Percentiles rank a stretch among this genome's conserved stretches.
These are phyloP conservation scores for Pogonophryne albipinna DNA, from an alignment of 2,797 vertebrate species.

Conservation along the genomic window DNA sequence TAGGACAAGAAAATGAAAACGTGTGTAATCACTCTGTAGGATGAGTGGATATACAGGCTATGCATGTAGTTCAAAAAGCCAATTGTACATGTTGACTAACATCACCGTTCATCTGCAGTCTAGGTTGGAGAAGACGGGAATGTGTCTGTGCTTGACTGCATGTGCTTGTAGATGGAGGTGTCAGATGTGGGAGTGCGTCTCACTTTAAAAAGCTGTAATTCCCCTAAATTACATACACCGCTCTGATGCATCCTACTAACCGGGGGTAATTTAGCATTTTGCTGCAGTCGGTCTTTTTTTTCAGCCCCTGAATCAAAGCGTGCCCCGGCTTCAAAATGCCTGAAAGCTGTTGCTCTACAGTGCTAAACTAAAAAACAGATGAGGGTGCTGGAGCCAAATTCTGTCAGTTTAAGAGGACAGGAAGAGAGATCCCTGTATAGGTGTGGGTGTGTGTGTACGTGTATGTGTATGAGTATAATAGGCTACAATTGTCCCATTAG, in stretches of 20 bases:
- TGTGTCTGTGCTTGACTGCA: slow-evolving; percentile 34
- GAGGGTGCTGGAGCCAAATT: slow-evolving; percentile 48
- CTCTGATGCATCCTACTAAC: slow-evolving; percentile 37
- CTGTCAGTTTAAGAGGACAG: slow-evolving; percentile 43
- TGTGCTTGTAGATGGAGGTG: slow-evolving; percentile 39
- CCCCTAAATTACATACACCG: slow-evolving; percentile 51
- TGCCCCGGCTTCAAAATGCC: slow-evolving; percentile 34
- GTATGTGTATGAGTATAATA: slow-evolving; percentile 19
- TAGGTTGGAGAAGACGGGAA: slow-evolving; percentile 11
- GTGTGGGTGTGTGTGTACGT: slow-evolving; percentile 12
- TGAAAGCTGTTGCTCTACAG: slow-evolving; percentile 43
- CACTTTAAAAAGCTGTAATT: slow-evolving; percentile 65
- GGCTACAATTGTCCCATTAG: slow-evolving; percentile 62
- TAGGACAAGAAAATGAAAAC: slow-evolving; percentile 28
- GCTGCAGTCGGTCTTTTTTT: slow-evolving; percentile 28
- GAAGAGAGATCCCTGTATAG: slow-evolving; percentile 33
- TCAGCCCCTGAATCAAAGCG: slow-evolving; percentile 45
- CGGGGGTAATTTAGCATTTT: slow-evolving; percentile 54
- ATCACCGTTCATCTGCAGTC: slow-evolving; percentile 31
- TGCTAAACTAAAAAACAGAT: slow-evolving; percentile 56
- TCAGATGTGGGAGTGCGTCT: slow-evolving; percentile 49
- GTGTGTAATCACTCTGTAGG: neutral
- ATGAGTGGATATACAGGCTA: slow-evolving; percentile 36
- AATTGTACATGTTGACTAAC: slow-evolving; percentile 14
- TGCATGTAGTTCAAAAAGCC: slow-evolving; percentile 16